Evolutionary conservation across 1,140 invertebrate genomes (phyloP).

Genomic region (Cephus cinctus): DNA sequence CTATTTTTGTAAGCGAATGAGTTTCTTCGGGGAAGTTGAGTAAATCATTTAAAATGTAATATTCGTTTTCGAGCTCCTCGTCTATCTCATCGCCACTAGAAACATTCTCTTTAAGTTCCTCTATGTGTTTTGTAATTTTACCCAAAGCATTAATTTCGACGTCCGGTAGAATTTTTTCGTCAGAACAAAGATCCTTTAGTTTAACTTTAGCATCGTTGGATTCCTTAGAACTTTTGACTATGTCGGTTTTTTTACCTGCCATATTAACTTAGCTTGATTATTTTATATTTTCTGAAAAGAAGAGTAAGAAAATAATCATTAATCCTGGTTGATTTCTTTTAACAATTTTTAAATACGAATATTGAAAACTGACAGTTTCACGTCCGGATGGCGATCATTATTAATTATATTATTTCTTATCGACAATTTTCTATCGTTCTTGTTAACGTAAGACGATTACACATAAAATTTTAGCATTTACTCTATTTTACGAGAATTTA

Average conservation of each 20-base stretch:
- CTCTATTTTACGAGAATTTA: too few species aligned
- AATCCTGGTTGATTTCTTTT: too few species aligned
- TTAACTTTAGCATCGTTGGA: constrained; percentile 8
- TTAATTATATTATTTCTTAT: too few species aligned
- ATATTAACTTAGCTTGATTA: background rate
- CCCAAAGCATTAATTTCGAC: constrained; percentile 24
- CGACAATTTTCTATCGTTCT: too few species aligned
- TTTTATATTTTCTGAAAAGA: constrained; percentile 12
- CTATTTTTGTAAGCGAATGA: constrained; percentile 38
- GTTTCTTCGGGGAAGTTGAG: constrained; percentile 38
- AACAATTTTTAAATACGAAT: too few species aligned
- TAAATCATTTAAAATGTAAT: constrained; percentile 29
- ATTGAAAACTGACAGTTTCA: too few species aligned
- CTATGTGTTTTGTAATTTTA: constrained; percentile 16
- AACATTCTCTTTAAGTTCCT: constrained; percentile 20
- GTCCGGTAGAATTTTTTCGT: constrained; percentile 28
- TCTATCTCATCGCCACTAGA: constrained; percentile 33
- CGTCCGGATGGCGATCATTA: too few species aligned
- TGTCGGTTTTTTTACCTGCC: background rate
- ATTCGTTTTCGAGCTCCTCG: constrained; percentile 36
- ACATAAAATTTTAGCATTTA: too few species aligned
- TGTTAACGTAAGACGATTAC: too few species aligned
- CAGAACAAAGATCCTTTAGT: constrained; percentile 25
- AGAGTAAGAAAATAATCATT: too few species aligned
- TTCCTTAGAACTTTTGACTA: background rate